These are phyloP conservation scores for Coleophora deauratella DNA, from an alignment of 2,888 invertebrate species.

Conservation along the genomic window DNA sequence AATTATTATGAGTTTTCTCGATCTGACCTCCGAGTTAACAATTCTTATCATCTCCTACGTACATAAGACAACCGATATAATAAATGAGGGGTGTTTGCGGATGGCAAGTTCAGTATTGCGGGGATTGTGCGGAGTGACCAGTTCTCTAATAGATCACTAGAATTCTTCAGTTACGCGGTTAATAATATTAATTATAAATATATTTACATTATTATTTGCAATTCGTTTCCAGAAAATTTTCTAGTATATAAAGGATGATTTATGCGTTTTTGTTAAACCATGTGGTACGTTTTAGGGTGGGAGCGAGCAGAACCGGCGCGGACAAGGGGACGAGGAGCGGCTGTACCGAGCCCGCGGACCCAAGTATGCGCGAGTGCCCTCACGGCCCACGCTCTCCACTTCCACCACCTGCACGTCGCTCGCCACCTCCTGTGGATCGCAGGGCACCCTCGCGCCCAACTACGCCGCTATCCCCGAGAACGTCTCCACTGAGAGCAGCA, in stretches of 20 bases:
- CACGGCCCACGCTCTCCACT: constrained; percentile 67
- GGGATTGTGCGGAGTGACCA: constrained; percentile 40
- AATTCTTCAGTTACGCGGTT: constrained; percentile 13
- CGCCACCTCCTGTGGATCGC: constrained; percentile 67
- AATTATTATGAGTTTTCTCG: constrained; percentile 41
- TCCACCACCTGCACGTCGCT: constrained; percentile 77
- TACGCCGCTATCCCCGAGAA: constrained; percentile 60
- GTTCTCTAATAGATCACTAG: constrained; percentile 27
- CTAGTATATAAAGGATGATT: constrained; percentile 12
- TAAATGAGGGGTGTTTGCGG: constrained; percentile 64
- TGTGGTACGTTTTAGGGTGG: constrained; percentile 46
- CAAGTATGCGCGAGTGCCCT: constrained; percentile 66
- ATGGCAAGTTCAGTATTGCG: constrained; percentile 49
- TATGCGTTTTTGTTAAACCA: too few relatives aligned
- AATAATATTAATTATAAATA: constrained; percentile 2
- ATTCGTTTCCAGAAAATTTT: constrained; percentile 6
- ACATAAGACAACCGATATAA: constrained; percentile 65
- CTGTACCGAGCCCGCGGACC: constrained; percentile 54
- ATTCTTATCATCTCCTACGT: constrained; percentile 56
- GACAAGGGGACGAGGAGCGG: constrained; percentile 62
- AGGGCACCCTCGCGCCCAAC: constrained; percentile 58
- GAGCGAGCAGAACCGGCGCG: constrained; percentile 55
- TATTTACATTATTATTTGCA: constrained; percentile 4
- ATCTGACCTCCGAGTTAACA: constrained; percentile 55
- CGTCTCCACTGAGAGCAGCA: constrained; percentile 61